phyloP scores from a whole-genome alignment of 2,113 vertebrate species.

The Todiramphus chloris region DNA sequence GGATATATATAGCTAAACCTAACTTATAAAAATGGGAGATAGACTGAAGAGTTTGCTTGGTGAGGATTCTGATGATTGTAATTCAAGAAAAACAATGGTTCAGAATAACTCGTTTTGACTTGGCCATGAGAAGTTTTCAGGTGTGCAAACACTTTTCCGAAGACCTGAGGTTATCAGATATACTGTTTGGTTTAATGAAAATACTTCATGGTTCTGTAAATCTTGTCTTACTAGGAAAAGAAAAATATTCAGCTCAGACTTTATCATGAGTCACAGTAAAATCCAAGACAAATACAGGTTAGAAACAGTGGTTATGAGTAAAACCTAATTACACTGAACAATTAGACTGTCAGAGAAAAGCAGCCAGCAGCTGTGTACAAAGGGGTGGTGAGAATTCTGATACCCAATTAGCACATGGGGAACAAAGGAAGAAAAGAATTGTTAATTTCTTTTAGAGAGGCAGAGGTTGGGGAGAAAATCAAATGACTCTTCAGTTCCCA shows the following conservation, averaged over 20 bases:
- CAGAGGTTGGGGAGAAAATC: background rate
- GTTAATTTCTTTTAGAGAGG: background rate
- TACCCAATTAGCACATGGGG: background rate
- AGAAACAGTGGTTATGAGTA: background rate
- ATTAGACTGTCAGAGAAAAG: background rate
- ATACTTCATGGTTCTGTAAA: background rate
- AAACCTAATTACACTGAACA: background rate
- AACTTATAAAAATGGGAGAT: background rate
- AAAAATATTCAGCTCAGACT: background rate
- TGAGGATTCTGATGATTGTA: background rate
- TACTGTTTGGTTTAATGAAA: background rate
- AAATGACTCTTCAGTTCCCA: background rate
- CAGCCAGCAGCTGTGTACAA: background rate
- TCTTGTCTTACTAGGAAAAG: background rate
- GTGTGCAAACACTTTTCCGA: background rate
- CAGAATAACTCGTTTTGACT: background rate
- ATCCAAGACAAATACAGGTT: background rate
- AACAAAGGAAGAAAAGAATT: background rate
- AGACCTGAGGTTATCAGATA: background rate
- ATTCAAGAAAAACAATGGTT: background rate
- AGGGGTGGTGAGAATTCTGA: background rate
- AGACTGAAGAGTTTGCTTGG: background rate
- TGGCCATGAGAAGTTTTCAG: background rate
- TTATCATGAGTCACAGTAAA: background rate
- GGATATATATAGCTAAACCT: background rate